Evolutionary conservation across 2,113 vertebrate species (phyloP), one percentile per base, ranked within the genome.

Genomic region (Stigmatopora nigra): DNA sequence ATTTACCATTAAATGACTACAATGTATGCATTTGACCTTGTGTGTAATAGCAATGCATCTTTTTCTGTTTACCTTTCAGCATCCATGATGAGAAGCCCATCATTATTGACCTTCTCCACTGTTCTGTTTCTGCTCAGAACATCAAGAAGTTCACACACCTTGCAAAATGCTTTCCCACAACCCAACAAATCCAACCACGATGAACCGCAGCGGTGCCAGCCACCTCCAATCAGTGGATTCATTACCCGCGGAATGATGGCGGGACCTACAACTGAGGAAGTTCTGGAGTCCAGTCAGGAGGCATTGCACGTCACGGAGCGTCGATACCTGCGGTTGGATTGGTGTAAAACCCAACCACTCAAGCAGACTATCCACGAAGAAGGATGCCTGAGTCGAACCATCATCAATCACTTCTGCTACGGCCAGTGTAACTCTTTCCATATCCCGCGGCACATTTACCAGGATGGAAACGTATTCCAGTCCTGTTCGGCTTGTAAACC

Each of bases 351-450:
- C 0, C 96, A 98, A 72, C 94, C 95, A 17, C 91, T 98, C 6
- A 97, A 97, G 87, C 95, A 97, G 88, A 97, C 91, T 48, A 92
- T 98, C 83, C 89, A 90, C 0, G 95, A 98, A 75, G 95, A 96
- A 56, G 95, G 96, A 72, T 98, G 96, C 85, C 87, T 92, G 72
- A 95, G 93, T 74, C 94, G 93, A 52, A 92, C 90, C 79, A 93
- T 98, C 75, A 92, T 97, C 77, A 98, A 98, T 84, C 90, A 93
- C 58, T 98, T 98, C 80, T 98, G 96, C 86, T 98, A 98, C 0
- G 96, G 96, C 63, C 96, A 98, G 87, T 98, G 96, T 88, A 98
- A 98, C 89, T 98, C 96, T 17, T 98, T 98, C 82, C 97, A 94
- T 84, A 98, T 98, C 76, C 96, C 96, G 36, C 87, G 94, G 68